Evolutionary conservation across 2,797 vertebrate genomes (phyloP), one percentile per base, ranked within the genome.

Genomic region (Gymnoscopelus microlampas): DNA sequence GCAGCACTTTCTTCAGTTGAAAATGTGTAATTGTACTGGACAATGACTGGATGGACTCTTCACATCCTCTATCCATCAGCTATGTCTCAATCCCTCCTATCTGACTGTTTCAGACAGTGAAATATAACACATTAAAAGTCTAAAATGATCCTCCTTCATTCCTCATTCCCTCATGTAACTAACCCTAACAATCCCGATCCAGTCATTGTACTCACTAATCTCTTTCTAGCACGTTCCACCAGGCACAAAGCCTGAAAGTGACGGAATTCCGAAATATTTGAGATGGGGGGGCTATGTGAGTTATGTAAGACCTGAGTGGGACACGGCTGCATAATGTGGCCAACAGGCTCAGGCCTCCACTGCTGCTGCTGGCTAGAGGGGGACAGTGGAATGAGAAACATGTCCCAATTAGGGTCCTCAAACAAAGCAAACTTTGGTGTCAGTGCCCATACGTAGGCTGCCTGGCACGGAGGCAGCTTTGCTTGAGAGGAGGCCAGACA

Each of bases 311-410:
- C 49, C 63, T 79, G 74, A 73, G 63, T 48, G 72, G 53, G 49
- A 57, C 66, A 74, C 66, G 67, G 66, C 59, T 56, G n/a, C 35
- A 39, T 39, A 39, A 39, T 39, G 35, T 39, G 7, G 5, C 35
- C 35, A 39, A 8, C 39, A 44, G 39, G 1, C 39, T 44, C 8
- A 60, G 32, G 50, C 61, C 63, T 24, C 13, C 50, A 54, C n/a
- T 4, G 13, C 12, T 15, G 77, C 78, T 66, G 68, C 85, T 85
- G 78, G 26, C 49, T 71, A 55, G 23, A 68, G 79, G 69, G 82
- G 79, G 81, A 79, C 82, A 73, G 73, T 44, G 57, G 82, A 84
- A 88, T 86, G 78, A 60, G 61, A 88, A 77, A 77, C 85, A 88
- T 90, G 83, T 87, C 59, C 79, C 72, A 86, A 89, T 88, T 88